Conservation (phyloP, 2,797 vertebrate species). For the Yasuhikotakia modesta region DNA sequence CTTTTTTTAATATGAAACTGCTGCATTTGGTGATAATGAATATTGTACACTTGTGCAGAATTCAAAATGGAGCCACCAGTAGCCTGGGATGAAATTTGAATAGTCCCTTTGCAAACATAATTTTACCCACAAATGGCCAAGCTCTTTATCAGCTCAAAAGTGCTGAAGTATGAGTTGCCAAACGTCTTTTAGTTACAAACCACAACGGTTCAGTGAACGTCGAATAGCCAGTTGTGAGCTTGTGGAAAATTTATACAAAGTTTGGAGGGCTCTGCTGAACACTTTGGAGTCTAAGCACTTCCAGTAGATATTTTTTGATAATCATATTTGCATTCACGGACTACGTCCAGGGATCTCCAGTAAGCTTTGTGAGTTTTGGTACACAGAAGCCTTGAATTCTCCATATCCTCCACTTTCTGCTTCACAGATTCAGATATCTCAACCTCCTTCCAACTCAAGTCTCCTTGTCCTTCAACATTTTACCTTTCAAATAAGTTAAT, state of each 20-base stretch:
- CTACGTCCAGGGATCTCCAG: neutral
- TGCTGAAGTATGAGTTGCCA: constrained; percentile 23
- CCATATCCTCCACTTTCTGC: neutral
- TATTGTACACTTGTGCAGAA: constrained; percentile 64
- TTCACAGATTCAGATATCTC: neutral
- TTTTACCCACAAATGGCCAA: constrained; percentile 38
- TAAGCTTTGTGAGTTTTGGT: constrained; percentile 9
- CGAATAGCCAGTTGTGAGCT: constrained; percentile 15
- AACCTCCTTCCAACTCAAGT: neutral
- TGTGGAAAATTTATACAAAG: constrained; percentile 46
- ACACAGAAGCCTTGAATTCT: constrained; percentile 18
- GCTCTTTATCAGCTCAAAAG: constrained; percentile 47
- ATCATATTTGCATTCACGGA: constrained; percentile 21
- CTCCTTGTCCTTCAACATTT: constrained; percentile 34
- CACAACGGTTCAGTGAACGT: constrained; percentile 26
- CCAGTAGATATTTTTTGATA: constrained; percentile 3
- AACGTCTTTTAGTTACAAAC: constrained; percentile 29
- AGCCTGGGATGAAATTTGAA: constrained; percentile 32
- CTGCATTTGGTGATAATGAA: constrained; percentile 69
- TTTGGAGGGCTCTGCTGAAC: neutral
- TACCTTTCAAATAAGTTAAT: neutral
- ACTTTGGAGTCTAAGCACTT: constrained; percentile 14
- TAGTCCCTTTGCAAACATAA: constrained; percentile 45
- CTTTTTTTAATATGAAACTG: constrained; percentile 66
- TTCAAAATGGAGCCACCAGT: constrained; percentile 44